Conservation (phyloP, 2,113 vertebrate species). For the Podarcis raffonei region DNA sequence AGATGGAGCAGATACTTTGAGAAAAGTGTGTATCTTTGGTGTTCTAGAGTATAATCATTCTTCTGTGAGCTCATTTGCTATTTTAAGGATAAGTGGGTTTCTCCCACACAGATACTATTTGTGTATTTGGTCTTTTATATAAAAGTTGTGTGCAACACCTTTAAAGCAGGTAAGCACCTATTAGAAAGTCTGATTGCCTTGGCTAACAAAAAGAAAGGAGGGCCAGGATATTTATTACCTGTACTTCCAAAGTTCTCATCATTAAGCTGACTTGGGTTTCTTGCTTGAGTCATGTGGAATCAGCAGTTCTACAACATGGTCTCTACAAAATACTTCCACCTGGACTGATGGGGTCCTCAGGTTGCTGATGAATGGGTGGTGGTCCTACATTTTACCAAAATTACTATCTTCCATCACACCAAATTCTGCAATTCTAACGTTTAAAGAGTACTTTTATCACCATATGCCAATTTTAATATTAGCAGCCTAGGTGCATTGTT, state of each 20-base stretch:
- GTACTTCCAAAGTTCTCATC: neutral
- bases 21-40: constrained; percentile 4
- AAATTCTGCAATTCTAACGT: neutral
- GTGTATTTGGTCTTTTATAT: constrained; percentile 13
- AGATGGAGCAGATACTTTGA: constrained; percentile 9
- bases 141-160: neutral
- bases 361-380: neutral
- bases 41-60: constrained; percentile 6
- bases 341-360: neutral
- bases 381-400: neutral
- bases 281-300: neutral
- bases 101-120: constrained; percentile 32
- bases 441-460: neutral
- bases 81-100: constrained; percentile 30
- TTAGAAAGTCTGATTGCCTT: neutral
- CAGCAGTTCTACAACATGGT: neutral
- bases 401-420: neutral
- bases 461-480: neutral
- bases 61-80: constrained; percentile 5
- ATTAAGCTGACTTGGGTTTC: neutral
- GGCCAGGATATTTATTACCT: neutral
- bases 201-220: neutral
- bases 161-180: constrained; percentile 8
- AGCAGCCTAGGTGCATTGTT: neutral
- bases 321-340: neutral